Percentiles rank a stretch among this genome's conserved stretches.
phyloP scores from a whole-genome alignment of 2,888 invertebrate genomes.

The Lissocephala sabroskyi region DNA sequence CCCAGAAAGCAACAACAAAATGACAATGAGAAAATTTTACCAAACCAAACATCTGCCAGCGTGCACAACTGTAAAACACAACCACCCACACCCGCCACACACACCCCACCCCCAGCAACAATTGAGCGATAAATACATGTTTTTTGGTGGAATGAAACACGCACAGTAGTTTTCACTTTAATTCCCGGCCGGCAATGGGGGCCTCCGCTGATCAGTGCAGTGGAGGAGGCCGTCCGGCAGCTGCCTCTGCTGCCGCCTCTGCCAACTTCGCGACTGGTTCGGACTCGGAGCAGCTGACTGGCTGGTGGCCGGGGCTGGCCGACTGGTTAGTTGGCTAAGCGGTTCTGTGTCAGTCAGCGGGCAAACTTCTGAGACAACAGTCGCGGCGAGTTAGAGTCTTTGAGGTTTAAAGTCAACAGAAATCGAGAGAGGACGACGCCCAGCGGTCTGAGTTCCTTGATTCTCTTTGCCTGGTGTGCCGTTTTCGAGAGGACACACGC shows the following conservation, averaged over 20 bases:
- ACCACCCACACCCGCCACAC: no score
- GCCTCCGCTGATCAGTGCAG: not conserved
- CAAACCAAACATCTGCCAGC: slow-evolving; percentile 25
- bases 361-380: slow-evolving; percentile 66
- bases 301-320: slow-evolving; percentile 3
- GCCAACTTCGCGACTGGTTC: slow-evolving; percentile 41
- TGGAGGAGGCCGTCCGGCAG: not conserved
- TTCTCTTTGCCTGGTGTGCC: no score
- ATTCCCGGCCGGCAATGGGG: slow-evolving; percentile 5
- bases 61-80: slow-evolving; percentile 29
- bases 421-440: no score
- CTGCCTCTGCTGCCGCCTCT: not conserved
- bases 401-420: no score
- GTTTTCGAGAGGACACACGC: no score
- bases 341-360: slow-evolving; percentile 48
- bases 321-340: slow-evolving; percentile 25
- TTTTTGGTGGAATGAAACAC: slow-evolving; percentile 43
- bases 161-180: slow-evolving; percentile 20
- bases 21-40: not conserved
- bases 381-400: no score
- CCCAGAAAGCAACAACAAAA: slow-evolving; percentile 1
- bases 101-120: no score
- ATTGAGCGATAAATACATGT: slow-evolving; percentile 48
- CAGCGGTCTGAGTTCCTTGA: no score
- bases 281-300: no score